Evolutionary conservation across 2,888 invertebrate species (phyloP).

Genomic region (Melanostoma scalare): DNA sequence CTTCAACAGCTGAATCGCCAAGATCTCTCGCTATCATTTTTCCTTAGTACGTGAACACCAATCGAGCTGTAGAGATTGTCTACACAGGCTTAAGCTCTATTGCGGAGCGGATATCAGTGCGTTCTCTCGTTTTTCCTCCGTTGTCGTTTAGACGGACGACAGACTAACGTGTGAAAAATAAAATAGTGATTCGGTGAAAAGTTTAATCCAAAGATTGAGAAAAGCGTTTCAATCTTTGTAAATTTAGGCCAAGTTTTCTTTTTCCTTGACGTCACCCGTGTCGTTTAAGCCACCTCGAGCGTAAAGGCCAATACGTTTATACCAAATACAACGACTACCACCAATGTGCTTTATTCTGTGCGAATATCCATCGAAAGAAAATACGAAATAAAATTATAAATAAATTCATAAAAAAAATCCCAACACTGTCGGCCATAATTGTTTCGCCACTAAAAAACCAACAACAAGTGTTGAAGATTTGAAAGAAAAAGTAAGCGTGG

Average conservation of each 20-base stretch:
- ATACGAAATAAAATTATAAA: constrained; percentile 43
- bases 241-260: constrained; percentile 31
- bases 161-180: no score
- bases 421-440: constrained; percentile 57
- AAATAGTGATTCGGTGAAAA: no score
- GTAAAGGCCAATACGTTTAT: constrained; percentile 20
- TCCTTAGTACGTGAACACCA: constrained; percentile 78
- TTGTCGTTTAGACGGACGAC: no score
- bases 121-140: neutral
- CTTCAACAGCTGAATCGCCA: constrained; percentile 56
- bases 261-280: constrained; percentile 78
- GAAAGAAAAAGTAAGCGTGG: constrained; percentile 9
- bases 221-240: neutral
- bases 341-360: constrained; percentile 23
- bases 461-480: constrained; percentile 1
- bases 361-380: constrained; percentile 50
- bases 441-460: constrained; percentile 6
- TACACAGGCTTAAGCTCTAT: constrained; percentile 41
- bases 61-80: constrained; percentile 76
- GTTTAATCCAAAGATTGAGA: neutral
- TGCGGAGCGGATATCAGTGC: constrained; percentile 51
- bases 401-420: constrained; percentile 43
- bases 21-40: constrained; percentile 65
- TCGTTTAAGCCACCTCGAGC: constrained; percentile 58
- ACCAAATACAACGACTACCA: constrained; percentile 30